Evolutionary conservation across 1,140 invertebrate genomes (phyloP).

Genomic region (Rhyzopertha dominica): DNA sequence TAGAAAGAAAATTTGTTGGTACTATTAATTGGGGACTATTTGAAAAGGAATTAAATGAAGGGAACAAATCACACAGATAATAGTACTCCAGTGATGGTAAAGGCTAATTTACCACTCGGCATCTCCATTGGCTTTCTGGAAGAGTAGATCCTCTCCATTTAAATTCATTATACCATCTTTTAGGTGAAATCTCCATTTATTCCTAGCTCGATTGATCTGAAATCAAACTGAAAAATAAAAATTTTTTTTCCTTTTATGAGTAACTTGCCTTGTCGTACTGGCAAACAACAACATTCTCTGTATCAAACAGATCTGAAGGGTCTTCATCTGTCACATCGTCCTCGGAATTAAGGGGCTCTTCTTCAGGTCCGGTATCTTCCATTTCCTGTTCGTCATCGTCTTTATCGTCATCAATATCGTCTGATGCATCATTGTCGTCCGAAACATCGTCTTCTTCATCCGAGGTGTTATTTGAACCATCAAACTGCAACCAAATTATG

Average conservation of each 20-base stretch:
- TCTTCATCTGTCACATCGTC: constrained; percentile 98
- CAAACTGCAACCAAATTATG: constrained; percentile 33
- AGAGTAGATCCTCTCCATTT: constrained; percentile 95
- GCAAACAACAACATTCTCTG: constrained; percentile 98
- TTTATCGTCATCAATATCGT: constrained; percentile 64
- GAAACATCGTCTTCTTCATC: constrained; percentile 66
- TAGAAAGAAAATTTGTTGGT: too few species aligned
- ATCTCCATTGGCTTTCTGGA: constrained; percentile 97
- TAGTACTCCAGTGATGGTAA: too few species aligned
- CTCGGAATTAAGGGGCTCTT: constrained; percentile 92
- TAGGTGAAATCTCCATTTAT: constrained; percentile 99
- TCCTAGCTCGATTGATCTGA: constrained; percentile 94
- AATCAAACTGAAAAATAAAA: too few species aligned
- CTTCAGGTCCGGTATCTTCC: constrained; percentile 70
- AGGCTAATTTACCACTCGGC: constrained; percentile 94
- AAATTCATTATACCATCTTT: constrained; percentile 99
- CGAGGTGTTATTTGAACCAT: constrained; percentile 71
- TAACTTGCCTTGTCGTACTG: constrained; percentile 99
- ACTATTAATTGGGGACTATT: too few species aligned
- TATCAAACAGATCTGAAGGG: constrained; percentile 90
- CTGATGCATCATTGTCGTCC: constrained; percentile 64
- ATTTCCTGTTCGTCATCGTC: constrained; percentile 73
- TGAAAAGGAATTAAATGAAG: too few species aligned
- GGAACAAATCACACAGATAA: too few species aligned
- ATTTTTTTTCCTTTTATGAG: too few species aligned